Evolutionary conservation across 2,888 invertebrate genomes (phyloP), one percentile per base, ranked within the genome.

Genomic region (Aporophyla lueneburgensis): DNA sequence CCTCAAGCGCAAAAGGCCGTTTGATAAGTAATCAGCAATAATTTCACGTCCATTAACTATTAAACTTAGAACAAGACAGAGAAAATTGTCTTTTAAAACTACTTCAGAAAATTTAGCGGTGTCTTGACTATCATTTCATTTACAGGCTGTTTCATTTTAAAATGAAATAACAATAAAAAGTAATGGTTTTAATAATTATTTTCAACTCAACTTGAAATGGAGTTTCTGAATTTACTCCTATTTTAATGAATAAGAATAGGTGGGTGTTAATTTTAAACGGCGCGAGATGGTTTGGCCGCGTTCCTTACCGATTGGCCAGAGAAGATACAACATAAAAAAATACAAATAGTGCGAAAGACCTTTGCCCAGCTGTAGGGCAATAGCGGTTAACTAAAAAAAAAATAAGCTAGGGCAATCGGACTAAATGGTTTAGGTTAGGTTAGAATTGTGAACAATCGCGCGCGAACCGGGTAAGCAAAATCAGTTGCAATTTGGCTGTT

Each of bases 71-170:
- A 70, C 62, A 61, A 58, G 14, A 65, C 53, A 63, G 14, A n/a
- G 27, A 19, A 19, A 16, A 70, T 51, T 21, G 33, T 63, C 46
- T 43, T 58, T 58, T 73, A 58, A 63, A 72, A 54, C 49, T 43
- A 62, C 19, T 80, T 59, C 14, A 59, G 16, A 54, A 14, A 73
- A 63, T 68, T 68, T 53, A 46, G 62, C 24, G 61, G 27, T 27
- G 27, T 65, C 27, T 53, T 54, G 14, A 46, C 14, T 40, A 12
- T 5, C 46, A 19, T 58, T 62, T 56, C 6, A 53, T 80, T 49
- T 27, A 80, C 53, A 80, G 68, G 27, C 0, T 67, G 80, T 51
- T 76, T 58, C 5, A 43, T 65, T 65, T 65, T 5, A 49, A 46
- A 49, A 27, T 65, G 12, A 7, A 65, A 49, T 27, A 21, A 14